Evolutionary conservation across 1,140 invertebrate genomes (phyloP), one percentile per base, ranked within the genome.

Genomic region (Leptinotarsa defecta): DNA sequence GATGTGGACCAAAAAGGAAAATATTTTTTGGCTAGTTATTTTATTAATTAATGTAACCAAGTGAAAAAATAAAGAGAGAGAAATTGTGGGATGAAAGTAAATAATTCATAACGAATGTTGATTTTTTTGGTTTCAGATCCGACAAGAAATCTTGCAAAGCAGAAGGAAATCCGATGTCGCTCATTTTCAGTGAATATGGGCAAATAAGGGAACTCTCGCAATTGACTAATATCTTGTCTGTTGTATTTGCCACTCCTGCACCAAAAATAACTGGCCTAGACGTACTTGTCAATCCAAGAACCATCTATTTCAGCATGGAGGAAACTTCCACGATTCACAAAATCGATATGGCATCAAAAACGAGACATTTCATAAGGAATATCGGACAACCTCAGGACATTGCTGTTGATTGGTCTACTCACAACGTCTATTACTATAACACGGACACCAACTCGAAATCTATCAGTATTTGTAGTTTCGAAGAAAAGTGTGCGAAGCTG

Each of bases 341-440:
- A 64, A 61, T 84, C 6, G 74, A 80, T 27, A 49, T 70, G 34
- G 63, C 64, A 43, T 78, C 81, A 20, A 78, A 83, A 61, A 74
- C 82, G 15, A 43, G 84, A 57, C 78, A 80, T 1, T 81, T 77
- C 15, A 74, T 79, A 19, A 69, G 71, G 5, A 68, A 84, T 6
- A 73, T 82, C 6, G 79, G 83, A 0, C 70, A 79, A 52, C 94
- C 94, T 0, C 89, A 89, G 76, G 89, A 91, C 77, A 81, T 96
- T 20, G 89, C 92, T 0, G 88, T 94, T 6, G 94, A 96, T 82
- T 95, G 94, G 94, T 86, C 92, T 15, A 92, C 91, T 0, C 87
- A 90, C 17, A 95, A 95, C 79, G 86, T 95, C 1, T 95, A 95
- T 81, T 94, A 91, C 82, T 90, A 91, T 71, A 91, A 93, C 81